Evolutionary conservation across 2,888 invertebrate genomes (phyloP).

Genomic region (Diplolepis rosae): DNA sequence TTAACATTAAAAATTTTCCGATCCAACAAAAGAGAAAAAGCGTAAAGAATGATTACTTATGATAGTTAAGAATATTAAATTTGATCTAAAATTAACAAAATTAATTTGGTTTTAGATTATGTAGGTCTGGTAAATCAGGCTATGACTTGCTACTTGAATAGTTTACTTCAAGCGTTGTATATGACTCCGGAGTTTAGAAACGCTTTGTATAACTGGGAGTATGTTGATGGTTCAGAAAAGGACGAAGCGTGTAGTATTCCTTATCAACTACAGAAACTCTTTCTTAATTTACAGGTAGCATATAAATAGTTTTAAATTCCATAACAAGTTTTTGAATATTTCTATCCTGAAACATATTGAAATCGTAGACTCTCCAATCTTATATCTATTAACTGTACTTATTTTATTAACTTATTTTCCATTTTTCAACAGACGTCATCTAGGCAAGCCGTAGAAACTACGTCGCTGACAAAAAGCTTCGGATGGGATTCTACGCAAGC

Average conservation of each 20-base stretch:
- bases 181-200: slow-evolving; percentile 96
- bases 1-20: too few species aligned
- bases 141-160: slow-evolving; percentile 95
- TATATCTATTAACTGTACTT: too few species aligned
- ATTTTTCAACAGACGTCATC: slow-evolving; percentile 79
- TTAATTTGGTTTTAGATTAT: slow-evolving; percentile 73
- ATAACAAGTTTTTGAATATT: too few species aligned
- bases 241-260: slow-evolving; percentile 86
- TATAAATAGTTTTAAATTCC: too few species aligned
- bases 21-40: too few species aligned
- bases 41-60: too few species aligned
- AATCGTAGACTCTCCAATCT: too few species aligned
- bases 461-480: slow-evolving; percentile 89
- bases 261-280: slow-evolving; percentile 89
- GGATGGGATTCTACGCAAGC: slow-evolving; percentile 93
- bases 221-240: slow-evolving; percentile 77
- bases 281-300: slow-evolving; percentile 88
- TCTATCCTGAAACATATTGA: too few species aligned
- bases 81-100: slow-evolving; percentile 6
- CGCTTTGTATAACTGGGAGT: slow-evolving; percentile 89
- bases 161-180: slow-evolving; percentile 88
- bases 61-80: neutral
- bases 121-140: slow-evolving; percentile 92
- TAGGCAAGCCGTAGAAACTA: slow-evolving; percentile 88
- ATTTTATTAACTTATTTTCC: too few species aligned